phyloP scores from a whole-genome alignment of 2,797 vertebrate genomes.

The Sternarchorhynchus goeldii region DNA sequence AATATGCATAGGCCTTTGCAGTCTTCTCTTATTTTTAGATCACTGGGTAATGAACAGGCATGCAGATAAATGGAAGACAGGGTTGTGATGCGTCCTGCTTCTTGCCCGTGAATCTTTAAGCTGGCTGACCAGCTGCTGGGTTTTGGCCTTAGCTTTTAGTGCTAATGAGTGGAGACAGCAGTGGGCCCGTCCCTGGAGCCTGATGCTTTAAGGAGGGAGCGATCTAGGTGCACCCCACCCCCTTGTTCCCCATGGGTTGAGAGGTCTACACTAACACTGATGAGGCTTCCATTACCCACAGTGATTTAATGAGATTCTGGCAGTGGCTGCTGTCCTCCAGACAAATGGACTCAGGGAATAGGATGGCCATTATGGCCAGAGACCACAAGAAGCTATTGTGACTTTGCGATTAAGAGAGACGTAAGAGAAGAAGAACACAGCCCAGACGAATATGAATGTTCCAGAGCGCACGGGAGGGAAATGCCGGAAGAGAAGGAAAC shows the following conservation, averaged over 20 bases:
- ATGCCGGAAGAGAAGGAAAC: conserved; percentile 58
- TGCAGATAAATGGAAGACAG: conserved; percentile 57
- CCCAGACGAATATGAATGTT: conserved; percentile 42
- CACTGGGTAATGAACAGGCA: conserved; percentile 40
- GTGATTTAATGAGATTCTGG: conserved; percentile 55
- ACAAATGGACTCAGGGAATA: conserved; percentile 35
- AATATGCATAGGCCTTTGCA: conserved; percentile 46
- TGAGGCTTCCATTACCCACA: conserved; percentile 58
- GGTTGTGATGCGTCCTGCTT: conserved; percentile 4
- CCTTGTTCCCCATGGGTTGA: conserved; percentile 37
- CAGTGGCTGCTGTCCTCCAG: conserved; percentile 47
- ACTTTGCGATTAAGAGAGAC: conserved; percentile 63
- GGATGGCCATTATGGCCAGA: conserved; percentile 17
- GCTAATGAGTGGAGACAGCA: conserved; percentile 40
- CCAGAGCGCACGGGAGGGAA: conserved; percentile 36
- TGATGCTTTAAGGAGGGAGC: conserved; percentile 42
- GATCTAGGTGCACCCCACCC: conserved; percentile 33
- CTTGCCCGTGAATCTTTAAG: not conserved
- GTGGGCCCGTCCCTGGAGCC: conserved; percentile 35
- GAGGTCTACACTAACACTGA: conserved; percentile 56
- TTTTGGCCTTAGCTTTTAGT: conserved; percentile 18
- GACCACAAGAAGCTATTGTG: conserved; percentile 58
- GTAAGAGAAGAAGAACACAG: conserved; percentile 16
- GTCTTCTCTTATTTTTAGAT: conserved; percentile 58
- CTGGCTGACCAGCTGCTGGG: not conserved